Evolutionary conservation across 2,888 invertebrate genomes (phyloP), one percentile per base, ranked within the genome.

Genomic region (Melinopterus prodromus): DNA sequence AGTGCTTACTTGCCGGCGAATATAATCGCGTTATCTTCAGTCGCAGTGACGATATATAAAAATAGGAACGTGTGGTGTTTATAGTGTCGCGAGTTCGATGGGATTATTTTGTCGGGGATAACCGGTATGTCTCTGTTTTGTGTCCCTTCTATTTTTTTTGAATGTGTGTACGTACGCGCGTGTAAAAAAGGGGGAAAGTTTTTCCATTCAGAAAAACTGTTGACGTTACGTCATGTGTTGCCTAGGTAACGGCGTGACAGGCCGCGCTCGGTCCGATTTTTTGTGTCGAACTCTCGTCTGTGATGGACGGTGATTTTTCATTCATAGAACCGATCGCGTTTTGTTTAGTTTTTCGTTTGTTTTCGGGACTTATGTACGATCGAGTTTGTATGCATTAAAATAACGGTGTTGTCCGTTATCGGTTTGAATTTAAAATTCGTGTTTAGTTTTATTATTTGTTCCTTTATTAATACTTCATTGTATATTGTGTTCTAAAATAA

Each of bases 171-270:
- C 7, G 12, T 1, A 6, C 53, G 53, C 53, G 53, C 38, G n/a
- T n/a, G 6, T 38, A 38, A 53, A 53, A 53, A 53, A 9, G 5
- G 9, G 53, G 9, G 7, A 53, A 12, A 53, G 53, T 53, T 53
- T 53, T 92, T 92, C 92, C 92, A 92, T 92, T 92, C 92, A 89
- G 87, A 88, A 89, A 89, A 89, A 89, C 87, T 89, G 89, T 89
- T 88, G 89, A 89, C 88, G 87, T 86, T 86, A 86, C 88, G 87
- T 87, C 87, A 87, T 86, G 86, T 82, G 89, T 89, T 88, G 87
- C 89, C 85, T 85, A 86, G 89, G 85, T 83, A 84, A 84, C 84
- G 83, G 84, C 84, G 79, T 84, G 85, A 84, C 84, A 84, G 71
- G 76, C 12, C 53, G 7, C 9, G 77, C 35, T 53, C 53, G 7